phyloP scores from a whole-genome alignment of 2,888 invertebrate genomes.

The Phlogophora meticulosa region DNA sequence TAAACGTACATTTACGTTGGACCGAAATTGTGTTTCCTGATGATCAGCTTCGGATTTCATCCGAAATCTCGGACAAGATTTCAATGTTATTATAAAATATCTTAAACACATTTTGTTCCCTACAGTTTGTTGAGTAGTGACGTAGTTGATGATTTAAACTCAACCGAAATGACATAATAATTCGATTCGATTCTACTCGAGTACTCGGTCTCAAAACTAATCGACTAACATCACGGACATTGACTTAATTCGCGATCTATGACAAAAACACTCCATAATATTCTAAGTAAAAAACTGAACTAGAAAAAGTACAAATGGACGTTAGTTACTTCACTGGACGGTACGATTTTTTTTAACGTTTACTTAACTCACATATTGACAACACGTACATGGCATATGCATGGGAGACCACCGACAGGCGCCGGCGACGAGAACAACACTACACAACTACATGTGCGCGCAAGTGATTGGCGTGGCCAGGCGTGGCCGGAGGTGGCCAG shows the following conservation, averaged over 20 bases:
- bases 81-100: not conserved
- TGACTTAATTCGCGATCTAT: not conserved
- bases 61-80: not conserved
- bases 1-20: too few relatives aligned
- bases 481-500: not conserved
- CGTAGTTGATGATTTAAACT: constrained; percentile 2
- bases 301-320: constrained; percentile 13
- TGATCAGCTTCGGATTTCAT: too few relatives aligned
- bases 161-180: constrained; percentile 8
- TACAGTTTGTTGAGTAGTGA: constrained; percentile 1
- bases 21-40: too few relatives aligned
- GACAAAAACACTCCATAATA: not conserved
- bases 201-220: not conserved
- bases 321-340: constrained; percentile 33
- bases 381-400: constrained; percentile 27
- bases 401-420: constrained; percentile 29
- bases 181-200: not conserved
- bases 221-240: not conserved
- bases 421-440: too few relatives aligned
- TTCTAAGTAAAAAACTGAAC: not conserved
- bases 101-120: not conserved
- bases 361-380: constrained; percentile 27
- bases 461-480: not conserved
- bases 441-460: too few relatives aligned
- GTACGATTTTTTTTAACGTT: constrained; percentile 41